Percentiles rank a stretch among this genome's conserved stretches.
Conservation (phyloP, 2,888 invertebrate genomes). For the Oeneis ivallda region DNA sequence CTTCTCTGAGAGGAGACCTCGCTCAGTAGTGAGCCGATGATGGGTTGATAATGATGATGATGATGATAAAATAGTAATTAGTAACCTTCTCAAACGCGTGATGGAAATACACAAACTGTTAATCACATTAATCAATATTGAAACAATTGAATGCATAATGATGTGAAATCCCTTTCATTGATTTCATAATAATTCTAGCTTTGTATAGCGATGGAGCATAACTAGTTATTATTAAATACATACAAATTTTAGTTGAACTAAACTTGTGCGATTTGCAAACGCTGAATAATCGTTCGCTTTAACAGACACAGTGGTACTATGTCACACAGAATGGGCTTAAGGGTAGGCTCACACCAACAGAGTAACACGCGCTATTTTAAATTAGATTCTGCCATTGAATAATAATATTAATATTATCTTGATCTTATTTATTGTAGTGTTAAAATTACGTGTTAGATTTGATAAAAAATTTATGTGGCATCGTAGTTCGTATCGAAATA, state of each 20-base stretch:
- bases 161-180: slow-evolving; percentile 15
- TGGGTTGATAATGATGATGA: too few relatives aligned
- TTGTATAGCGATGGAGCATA: slow-evolving; percentile 13
- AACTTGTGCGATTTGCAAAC: slow-evolving; percentile 33
- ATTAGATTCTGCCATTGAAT: neutral
- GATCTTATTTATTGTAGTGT: neutral
- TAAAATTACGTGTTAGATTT: too few relatives aligned
- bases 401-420: neutral
- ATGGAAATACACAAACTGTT: neutral
- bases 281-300: slow-evolving; percentile 42
- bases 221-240: slow-evolving; percentile 26
- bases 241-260: slow-evolving; percentile 29
- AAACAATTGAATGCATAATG: slow-evolving; percentile 10
- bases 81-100: neutral
- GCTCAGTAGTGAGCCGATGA: too few relatives aligned
- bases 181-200: slow-evolving; percentile 19
- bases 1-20: too few relatives aligned
- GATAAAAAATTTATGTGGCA: too few relatives aligned
- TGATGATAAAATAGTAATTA: neutral
- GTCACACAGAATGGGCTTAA: slow-evolving; percentile 38
- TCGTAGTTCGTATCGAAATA: too few relatives aligned
- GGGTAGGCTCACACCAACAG: neutral
- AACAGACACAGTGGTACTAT: slow-evolving; percentile 38
- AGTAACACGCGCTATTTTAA: neutral
- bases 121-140: neutral